A percentile compares a stretch with the other conserved stretches of the same genome.
Evolutionary conservation across 1,140 invertebrate genomes (phyloP).

Genomic region (Hylyphantes graminicola): DNA sequence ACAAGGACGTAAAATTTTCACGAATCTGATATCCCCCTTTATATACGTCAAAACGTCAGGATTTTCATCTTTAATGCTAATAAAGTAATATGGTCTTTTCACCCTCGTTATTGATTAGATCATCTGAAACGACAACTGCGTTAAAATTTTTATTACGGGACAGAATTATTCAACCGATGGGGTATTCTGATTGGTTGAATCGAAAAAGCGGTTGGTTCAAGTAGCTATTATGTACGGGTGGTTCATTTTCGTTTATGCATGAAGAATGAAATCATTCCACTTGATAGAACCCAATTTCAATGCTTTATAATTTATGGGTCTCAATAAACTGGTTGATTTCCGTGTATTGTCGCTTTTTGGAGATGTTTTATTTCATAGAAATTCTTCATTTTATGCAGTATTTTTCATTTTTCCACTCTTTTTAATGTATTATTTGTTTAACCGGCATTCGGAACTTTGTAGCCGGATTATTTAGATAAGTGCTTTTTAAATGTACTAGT

Average conservation of each 20-base stretch:
- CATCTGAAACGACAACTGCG: constrained; percentile 36
- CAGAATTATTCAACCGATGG: constrained; percentile 6
- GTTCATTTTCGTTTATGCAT: constrained; percentile 45
- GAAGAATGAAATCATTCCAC: constrained; percentile 40
- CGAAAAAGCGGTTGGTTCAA: constrained; percentile 23
- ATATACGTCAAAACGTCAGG: too few relatives aligned
- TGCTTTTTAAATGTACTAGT: too few relatives aligned
- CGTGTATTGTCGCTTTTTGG: constrained; percentile 20
- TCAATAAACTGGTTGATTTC: constrained; percentile 26
- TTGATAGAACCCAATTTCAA: constrained; percentile 19
- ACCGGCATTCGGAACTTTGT: too few relatives aligned
- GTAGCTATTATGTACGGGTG: constrained; percentile 39
- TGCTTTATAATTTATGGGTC: constrained; percentile 36
- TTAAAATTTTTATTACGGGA: constrained; percentile 32
- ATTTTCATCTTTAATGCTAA: too few relatives aligned
- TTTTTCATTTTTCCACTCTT: too few relatives aligned
- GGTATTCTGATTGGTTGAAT: constrained; percentile 19
- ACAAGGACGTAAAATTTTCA: too few relatives aligned
- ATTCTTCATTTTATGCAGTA: too few relatives aligned
- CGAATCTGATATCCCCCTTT: too few relatives aligned
- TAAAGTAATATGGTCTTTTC: not conserved
- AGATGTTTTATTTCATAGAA: too few relatives aligned
- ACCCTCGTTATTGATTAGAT: constrained; percentile 15
- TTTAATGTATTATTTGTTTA: too few relatives aligned
- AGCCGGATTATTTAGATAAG: too few relatives aligned